These are phyloP conservation scores for Incurvaria masculella DNA, from an alignment of 2,888 invertebrate genomes.

Conservation along the genomic window DNA sequence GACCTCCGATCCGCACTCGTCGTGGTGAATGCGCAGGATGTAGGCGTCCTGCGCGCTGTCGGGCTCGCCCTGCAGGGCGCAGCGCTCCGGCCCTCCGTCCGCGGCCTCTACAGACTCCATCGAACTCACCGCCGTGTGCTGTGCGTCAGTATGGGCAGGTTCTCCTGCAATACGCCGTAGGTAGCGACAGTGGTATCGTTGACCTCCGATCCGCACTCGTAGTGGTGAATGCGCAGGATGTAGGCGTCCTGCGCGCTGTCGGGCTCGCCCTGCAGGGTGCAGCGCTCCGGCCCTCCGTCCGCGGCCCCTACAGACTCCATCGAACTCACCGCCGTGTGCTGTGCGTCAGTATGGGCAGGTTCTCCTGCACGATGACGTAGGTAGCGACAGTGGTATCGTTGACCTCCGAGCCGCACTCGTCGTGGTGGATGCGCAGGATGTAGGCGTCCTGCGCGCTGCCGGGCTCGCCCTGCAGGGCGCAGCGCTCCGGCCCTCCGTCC, in stretches of 20 bases:
- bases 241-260: too few relatives aligned
- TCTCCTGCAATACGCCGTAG: too few relatives aligned
- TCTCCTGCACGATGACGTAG: conserved; percentile 80
- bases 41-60: conserved; percentile 70
- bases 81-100: conserved; percentile 65
- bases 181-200: too few relatives aligned
- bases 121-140: too few relatives aligned
- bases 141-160: too few relatives aligned
- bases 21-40: conserved; percentile 70
- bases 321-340: conserved; percentile 62
- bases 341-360: conserved; percentile 77
- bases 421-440: conserved; percentile 70
- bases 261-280: too few relatives aligned
- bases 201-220: too few relatives aligned
- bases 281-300: too few relatives aligned
- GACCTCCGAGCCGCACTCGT: conserved; percentile 69
- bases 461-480: conserved; percentile 72
- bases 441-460: conserved; percentile 70
- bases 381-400: conserved; percentile 79
- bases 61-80: conserved; percentile 72
- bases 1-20: conserved; percentile 69
- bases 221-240: too few relatives aligned
- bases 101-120: conserved; percentile 60
- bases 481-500: conserved; percentile 65
- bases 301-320: too few relatives aligned